Evolutionary conservation across 2,888 invertebrate species (phyloP), one percentile per base, ranked within the genome.

Genomic region (Cremastobaeus sp.): DNA sequence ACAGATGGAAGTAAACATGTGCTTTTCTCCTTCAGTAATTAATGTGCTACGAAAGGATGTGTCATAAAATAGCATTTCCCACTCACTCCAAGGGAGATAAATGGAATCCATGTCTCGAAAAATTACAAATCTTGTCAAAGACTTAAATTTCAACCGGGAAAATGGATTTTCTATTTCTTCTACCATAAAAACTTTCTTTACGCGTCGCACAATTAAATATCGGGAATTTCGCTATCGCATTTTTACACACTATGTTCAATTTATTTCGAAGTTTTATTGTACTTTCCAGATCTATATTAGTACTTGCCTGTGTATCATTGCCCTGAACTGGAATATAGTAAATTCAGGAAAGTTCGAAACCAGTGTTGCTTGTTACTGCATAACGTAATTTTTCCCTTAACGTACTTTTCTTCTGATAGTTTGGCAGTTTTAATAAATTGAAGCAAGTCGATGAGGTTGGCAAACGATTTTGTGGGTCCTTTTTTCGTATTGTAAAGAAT

Each of bases 381-480:
- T 99, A 99, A 28, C 98, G 92, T 3, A 99, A 89, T 88, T 99
- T 99, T 84, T 99, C 99, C 45, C 97, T 90, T 3, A 99, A 89
- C 0, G 97, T 97, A 81, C 95, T 94, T 83, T 98, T 96, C 88
- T 97, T 97, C 88, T 97, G 97, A 88, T 99, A 99, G 89, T 99
- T 99, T 59, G 99, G 99, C 83, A 98, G 90, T 88, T 99, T 99
- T 41, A 99, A 91, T 34, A 99, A 91, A 89, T 99, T 99, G 89
- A 99, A 99, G 86, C 99, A 99, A 0, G 99, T 99, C 0, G 99
- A 99, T 0, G 98, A 98, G 0, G 99, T 99, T n/a, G 99, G 99
- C 37, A 99, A 90, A 28, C 98, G 92, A 85, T 97, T 96, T 50
- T 96, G 92, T 0, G 97, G 96, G 86, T 97, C 97, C 85, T 96